Evolutionary conservation across 2,113 vertebrate species (phyloP).

Genomic region (Misgurnus anguillicaudatus): DNA sequence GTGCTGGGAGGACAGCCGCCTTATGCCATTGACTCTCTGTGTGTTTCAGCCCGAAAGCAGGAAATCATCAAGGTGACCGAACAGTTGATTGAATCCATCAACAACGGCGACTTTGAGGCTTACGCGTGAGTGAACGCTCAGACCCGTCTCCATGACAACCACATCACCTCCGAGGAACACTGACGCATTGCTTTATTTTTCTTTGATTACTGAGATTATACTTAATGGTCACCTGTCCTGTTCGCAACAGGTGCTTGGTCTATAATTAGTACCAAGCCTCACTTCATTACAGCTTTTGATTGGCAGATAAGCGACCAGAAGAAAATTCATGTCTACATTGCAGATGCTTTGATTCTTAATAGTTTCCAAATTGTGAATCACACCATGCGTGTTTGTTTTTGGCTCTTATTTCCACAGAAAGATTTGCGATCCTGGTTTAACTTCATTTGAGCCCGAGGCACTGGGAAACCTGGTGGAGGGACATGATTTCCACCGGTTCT

Average conservation of each 20-base stretch:
- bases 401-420: slow-evolving; percentile 76
- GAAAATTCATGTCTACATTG: neutral
- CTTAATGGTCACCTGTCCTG: slow-evolving; percentile 14
- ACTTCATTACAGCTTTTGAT: slow-evolving; percentile 24
- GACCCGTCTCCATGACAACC: neutral
- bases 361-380: neutral
- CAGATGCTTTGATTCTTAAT: neutral
- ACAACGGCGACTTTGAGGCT: slow-evolving; percentile 78
- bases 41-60: slow-evolving; percentile 76
- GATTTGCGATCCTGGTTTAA: slow-evolving; percentile 96
- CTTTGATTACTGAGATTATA: slow-evolving; percentile 10
- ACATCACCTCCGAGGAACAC: neutral
- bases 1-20: neutral
- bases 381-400: neutral
- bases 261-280: slow-evolving; percentile 8
- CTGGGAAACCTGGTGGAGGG: slow-evolving; percentile 97
- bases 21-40: slow-evolving; percentile 50
- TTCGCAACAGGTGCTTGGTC: slow-evolving; percentile 17
- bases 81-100: slow-evolving; percentile 79
- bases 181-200: slow-evolving; percentile 3
- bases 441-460: slow-evolving; percentile 96
- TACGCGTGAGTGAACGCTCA: slow-evolving; percentile 70
- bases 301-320: neutral
- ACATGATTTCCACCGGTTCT: slow-evolving; percentile 97
- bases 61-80: slow-evolving; percentile 80